Evolutionary conservation across 2,113 vertebrate genomes (phyloP).

Genomic region (Psophia crepitans): DNA sequence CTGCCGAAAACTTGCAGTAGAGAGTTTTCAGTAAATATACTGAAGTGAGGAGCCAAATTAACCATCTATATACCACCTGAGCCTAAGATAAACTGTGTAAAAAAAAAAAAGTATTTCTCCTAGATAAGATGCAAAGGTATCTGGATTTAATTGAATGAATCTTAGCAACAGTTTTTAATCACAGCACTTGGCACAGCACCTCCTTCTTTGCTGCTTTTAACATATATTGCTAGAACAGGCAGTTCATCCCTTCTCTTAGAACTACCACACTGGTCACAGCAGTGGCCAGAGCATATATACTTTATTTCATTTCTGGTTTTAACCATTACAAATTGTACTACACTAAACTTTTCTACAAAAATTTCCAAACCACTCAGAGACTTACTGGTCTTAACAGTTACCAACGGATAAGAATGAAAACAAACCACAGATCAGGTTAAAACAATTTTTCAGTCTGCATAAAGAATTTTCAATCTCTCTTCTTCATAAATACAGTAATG

Average conservation of each 20-base stretch:
- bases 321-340: constrained; percentile 29
- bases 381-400: background rate
- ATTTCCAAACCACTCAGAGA: constrained; percentile 53
- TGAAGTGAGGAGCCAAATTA: background rate
- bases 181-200: background rate
- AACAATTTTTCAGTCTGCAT: background rate
- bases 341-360: constrained; percentile 23
- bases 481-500: background rate
- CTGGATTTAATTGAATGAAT: background rate
- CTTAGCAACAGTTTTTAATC: background rate
- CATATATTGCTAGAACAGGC: background rate
- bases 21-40: background rate
- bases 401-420: background rate
- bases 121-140: background rate
- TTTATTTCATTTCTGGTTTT: background rate
- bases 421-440: background rate
- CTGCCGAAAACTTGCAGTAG: background rate
- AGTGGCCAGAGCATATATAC: background rate
- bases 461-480: background rate
- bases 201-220: background rate
- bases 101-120: background rate
- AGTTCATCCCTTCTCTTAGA: background rate
- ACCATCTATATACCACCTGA: background rate
- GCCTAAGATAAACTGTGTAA: background rate
- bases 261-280: background rate